Conservation (phyloP, 2,888 invertebrate species). For the Adelognathus sp. region DNA sequence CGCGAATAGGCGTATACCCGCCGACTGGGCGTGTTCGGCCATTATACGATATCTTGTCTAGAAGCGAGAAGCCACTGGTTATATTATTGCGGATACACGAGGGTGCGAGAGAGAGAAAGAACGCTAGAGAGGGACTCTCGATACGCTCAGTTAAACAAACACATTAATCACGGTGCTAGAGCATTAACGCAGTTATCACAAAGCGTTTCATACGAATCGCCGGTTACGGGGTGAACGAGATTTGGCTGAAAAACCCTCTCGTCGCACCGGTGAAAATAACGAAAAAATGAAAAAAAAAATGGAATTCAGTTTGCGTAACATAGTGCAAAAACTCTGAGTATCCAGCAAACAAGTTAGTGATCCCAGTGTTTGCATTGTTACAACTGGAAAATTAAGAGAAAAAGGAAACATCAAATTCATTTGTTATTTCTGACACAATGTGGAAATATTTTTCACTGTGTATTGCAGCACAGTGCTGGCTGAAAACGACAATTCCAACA, state of each 20-base stretch:
- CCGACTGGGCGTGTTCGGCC: constrained; percentile 15
- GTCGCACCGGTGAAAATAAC: neutral
- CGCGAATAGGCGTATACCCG: constrained; percentile 8
- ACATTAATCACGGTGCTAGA: constrained; percentile 17
- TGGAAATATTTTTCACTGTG: no score
- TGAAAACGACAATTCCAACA: no score
- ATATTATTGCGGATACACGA: constrained; percentile 18
- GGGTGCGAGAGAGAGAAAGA: neutral
- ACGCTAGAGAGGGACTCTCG: neutral
- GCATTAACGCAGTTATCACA: constrained; percentile 38
- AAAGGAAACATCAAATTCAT: no score
- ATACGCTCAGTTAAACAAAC: constrained; percentile 31
- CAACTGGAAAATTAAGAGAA: no score
- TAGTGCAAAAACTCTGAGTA: no score
- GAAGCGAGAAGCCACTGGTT: constrained; percentile 11
- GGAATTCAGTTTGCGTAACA: no score
- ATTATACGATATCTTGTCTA: constrained; percentile 41
- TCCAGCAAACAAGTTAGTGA: no score
- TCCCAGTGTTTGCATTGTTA: no score
- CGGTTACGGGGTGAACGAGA: neutral
- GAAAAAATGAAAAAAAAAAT: no score
- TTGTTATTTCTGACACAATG: no score
- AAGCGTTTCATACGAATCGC: constrained; percentile 5
- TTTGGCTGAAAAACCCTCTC: neutral
- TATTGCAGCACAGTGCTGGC: no score